Evolutionary conservation across 2,888 invertebrate genomes (phyloP), one percentile per base, ranked within the genome.

Genomic region (Steromphala cineraria): DNA sequence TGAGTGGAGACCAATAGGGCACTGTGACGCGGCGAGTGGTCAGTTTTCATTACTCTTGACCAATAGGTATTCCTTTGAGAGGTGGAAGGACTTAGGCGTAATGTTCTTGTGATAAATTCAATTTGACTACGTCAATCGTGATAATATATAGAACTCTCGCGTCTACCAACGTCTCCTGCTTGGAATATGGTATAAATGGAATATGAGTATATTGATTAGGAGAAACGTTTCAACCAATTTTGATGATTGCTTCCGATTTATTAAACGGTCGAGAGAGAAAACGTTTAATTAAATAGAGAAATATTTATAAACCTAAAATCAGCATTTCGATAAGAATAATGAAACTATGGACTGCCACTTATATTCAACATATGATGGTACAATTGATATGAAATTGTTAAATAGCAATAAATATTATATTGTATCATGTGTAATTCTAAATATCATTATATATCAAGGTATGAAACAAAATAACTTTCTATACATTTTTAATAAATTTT

Each of bases 31-130:
- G 36, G 19, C 71, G 31, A 31, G 31, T 71, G 71, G 71, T 71
- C 71, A 71, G 19, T 71, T 36, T 71, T 71, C 71, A 71, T 71
- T 71, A 71, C 71, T 71, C 19, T 71, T n/a, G 71, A 71, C 71
- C 71, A 71, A n/a, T 71, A 36, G 71, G 31, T 31, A 71, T 71
- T 71, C 71, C 71, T 71, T 71, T 19, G 71, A 71, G 71, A 71
- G 71, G 71, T 40, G 19, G 31, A 71, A 28, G 19, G 19, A 71
- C n/a, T 40, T 10, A 19, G 40, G 71, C 71, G 28, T 71, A 71
- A 71, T 71, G 71, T 71, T 19, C 71, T 40, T 31, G 31, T 40
- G 71, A 71, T 71, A 71, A 71, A 71, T 71, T 71, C 71, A 71
- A 71, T 71, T 71, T 71, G 31, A 36, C 31, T 71, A 36, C 40